Evolutionary conservation across 1,140 invertebrate species (phyloP).

Genomic region (Colletes latitarsis): DNA sequence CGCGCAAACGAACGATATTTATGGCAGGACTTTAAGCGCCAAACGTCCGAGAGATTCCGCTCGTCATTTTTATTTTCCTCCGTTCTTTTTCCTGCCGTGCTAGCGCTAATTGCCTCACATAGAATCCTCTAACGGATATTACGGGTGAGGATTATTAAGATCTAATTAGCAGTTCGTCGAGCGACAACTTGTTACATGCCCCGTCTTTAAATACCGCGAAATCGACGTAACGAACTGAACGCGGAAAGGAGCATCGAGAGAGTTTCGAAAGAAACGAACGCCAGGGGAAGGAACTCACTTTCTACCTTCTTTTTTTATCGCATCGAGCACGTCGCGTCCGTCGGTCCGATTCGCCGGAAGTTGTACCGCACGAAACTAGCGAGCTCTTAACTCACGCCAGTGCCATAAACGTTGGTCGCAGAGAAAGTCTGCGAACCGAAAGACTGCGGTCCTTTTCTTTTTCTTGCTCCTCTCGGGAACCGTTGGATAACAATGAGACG

Average conservation of each 20-base stretch:
- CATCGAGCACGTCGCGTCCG: conserved; percentile 38
- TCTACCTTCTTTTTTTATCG: conserved; percentile 26
- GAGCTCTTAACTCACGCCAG: conserved; percentile 75
- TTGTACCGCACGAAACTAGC: conserved; percentile 63
- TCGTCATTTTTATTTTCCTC: neutral
- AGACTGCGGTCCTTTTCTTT: conserved; percentile 56
- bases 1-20: conserved; percentile 71
- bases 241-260: neutral
- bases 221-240: neutral
- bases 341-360: conserved; percentile 25
- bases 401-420: conserved; percentile 78
- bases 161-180: conserved; percentile 16
- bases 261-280: neutral
- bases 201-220: conserved; percentile 20
- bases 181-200: conserved; percentile 19
- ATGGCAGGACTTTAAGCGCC: conserved; percentile 50
- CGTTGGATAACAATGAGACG: conserved; percentile 76
- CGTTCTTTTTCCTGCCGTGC: neutral
- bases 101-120: conserved; percentile 12
- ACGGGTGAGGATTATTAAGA: conserved; percentile 11
- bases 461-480: conserved; percentile 54
- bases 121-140: conserved; percentile 5
- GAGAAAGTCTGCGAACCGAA: conserved; percentile 58
- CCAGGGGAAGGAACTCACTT: neutral
- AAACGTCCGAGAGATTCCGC: conserved; percentile 7